A percentile compares a stretch with the other conserved stretches of the same genome.
These are phyloP conservation scores for Diadophis punctatus DNA, from an alignment of 2,113 vertebrate species.

Conservation along the genomic window DNA sequence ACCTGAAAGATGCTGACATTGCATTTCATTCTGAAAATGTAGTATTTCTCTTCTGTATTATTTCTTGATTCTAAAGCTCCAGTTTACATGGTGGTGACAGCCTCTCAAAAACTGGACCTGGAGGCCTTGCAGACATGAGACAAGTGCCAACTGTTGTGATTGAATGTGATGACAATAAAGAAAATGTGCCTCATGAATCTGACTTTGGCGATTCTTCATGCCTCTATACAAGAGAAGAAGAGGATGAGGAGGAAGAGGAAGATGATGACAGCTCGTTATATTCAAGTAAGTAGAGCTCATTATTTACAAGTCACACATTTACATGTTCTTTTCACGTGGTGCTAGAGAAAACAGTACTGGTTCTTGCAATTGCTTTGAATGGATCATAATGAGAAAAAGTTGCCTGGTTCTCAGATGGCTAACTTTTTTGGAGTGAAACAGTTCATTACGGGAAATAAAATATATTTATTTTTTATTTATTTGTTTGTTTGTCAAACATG, in stretches of 20 bases:
- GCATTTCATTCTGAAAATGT: background rate
- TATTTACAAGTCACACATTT: background rate
- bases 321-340: background rate
- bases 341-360: background rate
- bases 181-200: constrained; percentile 92
- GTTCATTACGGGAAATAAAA: background rate
- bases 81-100: constrained; percentile 78
- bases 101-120: constrained; percentile 74
- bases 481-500: no score
- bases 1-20: background rate
- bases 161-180: constrained; percentile 96
- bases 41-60: constrained; percentile 24
- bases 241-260: constrained; percentile 86
- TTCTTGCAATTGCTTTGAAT: background rate
- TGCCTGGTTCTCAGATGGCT: background rate
- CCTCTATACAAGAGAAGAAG: constrained; percentile 88
- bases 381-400: background rate
- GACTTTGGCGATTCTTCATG: constrained; percentile 93
- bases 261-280: constrained; percentile 86
- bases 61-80: constrained; percentile 72
- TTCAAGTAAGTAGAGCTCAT: constrained; percentile 74
- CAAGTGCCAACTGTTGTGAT: constrained; percentile 93
- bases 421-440: background rate
- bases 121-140: constrained; percentile 83
- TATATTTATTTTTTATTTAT: no score